Base-by-base conservation (phyloP, 35 echinoderm and acorn worm species). In the Diadema setosum region DNA sequence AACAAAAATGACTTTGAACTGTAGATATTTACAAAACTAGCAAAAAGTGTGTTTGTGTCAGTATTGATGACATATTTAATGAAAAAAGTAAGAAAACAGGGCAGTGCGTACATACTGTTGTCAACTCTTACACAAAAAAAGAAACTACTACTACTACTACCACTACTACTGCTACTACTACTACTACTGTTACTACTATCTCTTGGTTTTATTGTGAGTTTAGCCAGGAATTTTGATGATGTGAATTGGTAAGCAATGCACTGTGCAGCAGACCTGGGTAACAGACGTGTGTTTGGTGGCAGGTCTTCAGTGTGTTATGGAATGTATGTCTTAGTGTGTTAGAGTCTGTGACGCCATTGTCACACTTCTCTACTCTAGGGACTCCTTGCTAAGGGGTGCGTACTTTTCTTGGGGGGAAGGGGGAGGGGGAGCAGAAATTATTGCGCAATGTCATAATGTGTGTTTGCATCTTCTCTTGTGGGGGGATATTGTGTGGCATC, bases 11-110 rank as follows among this genome's bases (percentile, higher is more conserved):
- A 34, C 30, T 67, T 67, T 67, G 63, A 67, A 67, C 20, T 67
- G 63, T 67, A 67, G 63, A 67, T 67, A 67, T 67, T 67, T 67
- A 67, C 63, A 67, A 67, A n/a, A 67, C 63, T 67, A 67, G 63
- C 63, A 67, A 67, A 67, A 67, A 55, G 63, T 67, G 63, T 67
- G 63, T 67, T 67, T 26, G 63, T 67, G 63, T 67, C 63, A 67
- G 63, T 67, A 67, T 67, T 67, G 63, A 27, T 67, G 16, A 67
- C 27, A 67, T 67, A 32, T 67, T 26, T 33, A 67, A 67, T 14
- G 63, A 33, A 67, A 33, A 34, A 67, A 67, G 63, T 67, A 67
- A 67, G 37, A 14, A 67, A n/a, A n/a, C n/a, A n/a, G 37, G 16
- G 37, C 11, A 34, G 63, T 33, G 27, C 30, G 63, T 33, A 67